Evolutionary conservation across 2,888 invertebrate genomes (phyloP).

Genomic region (Caenorhabditis zanzibari): DNA sequence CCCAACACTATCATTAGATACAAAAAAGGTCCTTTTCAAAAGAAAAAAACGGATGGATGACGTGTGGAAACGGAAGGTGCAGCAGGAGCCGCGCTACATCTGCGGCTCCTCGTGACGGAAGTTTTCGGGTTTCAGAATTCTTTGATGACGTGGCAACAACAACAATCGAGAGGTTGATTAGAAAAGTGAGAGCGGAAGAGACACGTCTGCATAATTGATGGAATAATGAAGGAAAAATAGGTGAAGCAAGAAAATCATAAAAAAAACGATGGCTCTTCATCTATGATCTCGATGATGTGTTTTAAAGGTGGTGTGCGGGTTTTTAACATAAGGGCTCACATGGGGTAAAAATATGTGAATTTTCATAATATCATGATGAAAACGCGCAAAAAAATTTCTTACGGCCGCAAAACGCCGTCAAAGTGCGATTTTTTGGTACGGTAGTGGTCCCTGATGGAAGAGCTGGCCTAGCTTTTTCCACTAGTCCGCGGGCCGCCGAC

Average conservation of each 20-base stretch:
- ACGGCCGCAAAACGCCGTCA: too few relatives aligned
- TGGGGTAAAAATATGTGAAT: too few relatives aligned
- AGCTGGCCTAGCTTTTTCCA: too few relatives aligned
- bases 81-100: slow-evolving; percentile 12
- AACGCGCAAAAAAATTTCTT: too few relatives aligned
- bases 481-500: too few relatives aligned
- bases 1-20: slow-evolving; percentile 23
- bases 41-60: slow-evolving; percentile 14
- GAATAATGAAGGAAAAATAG: slow-evolving; percentile 4
- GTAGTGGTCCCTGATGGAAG: too few relatives aligned
- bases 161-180: slow-evolving; percentile 40
- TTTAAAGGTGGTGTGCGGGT: too few relatives aligned
- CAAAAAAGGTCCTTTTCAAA: slow-evolving; percentile 19
- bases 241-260: slow-evolving; percentile 1
- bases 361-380: too few relatives aligned
- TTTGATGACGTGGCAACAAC: slow-evolving; percentile 29
- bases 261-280: slow-evolving; percentile 10
- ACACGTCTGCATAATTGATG: slow-evolving; percentile 46
- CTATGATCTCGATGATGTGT: slow-evolving; percentile 20
- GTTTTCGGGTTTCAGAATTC: neutral
- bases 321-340: too few relatives aligned
- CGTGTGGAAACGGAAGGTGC: slow-evolving; percentile 48
- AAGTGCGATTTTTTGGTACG: too few relatives aligned
- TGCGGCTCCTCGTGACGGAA: slow-evolving; percentile 22
- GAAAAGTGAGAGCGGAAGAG: slow-evolving; percentile 41